Evolutionary conservation across 2,888 invertebrate genomes (phyloP).

Genomic region (Tyria jacobaeae): DNA sequence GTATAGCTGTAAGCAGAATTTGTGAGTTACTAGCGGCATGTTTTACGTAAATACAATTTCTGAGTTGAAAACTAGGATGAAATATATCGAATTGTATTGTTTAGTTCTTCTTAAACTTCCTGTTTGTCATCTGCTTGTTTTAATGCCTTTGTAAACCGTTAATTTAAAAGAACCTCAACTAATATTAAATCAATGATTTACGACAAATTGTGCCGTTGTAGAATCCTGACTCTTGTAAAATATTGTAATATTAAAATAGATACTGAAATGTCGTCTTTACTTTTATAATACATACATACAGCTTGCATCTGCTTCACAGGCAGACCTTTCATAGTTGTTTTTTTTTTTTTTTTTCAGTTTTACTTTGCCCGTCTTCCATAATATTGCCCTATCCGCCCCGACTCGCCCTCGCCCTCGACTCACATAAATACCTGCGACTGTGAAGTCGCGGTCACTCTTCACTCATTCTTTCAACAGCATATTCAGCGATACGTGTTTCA

Average conservation of each 20-base stretch:
- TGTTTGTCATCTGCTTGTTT: background rate
- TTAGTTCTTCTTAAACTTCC: too few species aligned
- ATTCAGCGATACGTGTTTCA: too few species aligned
- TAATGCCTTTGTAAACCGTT: background rate
- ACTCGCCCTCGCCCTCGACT: too few species aligned
- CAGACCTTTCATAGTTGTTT: background rate
- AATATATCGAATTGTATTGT: background rate
- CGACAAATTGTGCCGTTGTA: background rate
- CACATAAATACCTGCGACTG: too few species aligned
- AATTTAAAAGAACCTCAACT: background rate
- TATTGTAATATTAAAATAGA: conserved; percentile 5
- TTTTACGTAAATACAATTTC: background rate
- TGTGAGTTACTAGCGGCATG: background rate
- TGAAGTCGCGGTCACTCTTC: too few species aligned
- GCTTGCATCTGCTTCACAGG: too few species aligned
- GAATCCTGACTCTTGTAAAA: background rate
- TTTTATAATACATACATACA: background rate
- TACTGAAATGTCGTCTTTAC: background rate
- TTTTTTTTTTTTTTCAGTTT: background rate
- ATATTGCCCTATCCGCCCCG: too few species aligned
- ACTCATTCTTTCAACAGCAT: too few species aligned
- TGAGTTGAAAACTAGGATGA: background rate
- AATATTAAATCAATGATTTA: background rate
- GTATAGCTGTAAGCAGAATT: too few species aligned
- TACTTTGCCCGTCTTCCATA: too few species aligned